Conservation (phyloP, 2,113 vertebrate species). For the Embiotoca jacksoni region DNA sequence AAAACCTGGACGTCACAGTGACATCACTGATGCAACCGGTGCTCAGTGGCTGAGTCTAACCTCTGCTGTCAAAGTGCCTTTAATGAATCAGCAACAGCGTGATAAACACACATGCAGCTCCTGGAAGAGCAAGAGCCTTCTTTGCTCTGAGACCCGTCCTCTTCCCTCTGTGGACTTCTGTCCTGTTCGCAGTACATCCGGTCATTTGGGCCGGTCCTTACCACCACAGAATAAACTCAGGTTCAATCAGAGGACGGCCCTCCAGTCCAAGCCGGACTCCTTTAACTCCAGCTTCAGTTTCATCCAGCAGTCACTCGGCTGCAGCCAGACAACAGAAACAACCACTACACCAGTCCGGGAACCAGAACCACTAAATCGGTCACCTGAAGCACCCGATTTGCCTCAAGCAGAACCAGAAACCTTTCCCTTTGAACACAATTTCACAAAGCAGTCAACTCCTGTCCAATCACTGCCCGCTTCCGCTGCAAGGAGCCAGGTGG, state of each 20-base stretch:
- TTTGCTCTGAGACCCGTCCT: slow-evolving; percentile 10
- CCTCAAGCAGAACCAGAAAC: slow-evolving; percentile 32
- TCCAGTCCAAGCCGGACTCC: slow-evolving; percentile 26
- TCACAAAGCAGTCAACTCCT: slow-evolving; percentile 33
- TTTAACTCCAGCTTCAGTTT: slow-evolving; percentile 93
- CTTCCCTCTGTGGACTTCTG: slow-evolving; percentile 14
- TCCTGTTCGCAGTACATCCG: slow-evolving; percentile 6
- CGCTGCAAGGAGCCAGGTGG: slow-evolving; percentile 8
- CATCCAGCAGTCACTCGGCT: slow-evolving; percentile 87
- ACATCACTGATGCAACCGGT: slow-evolving; percentile 27
- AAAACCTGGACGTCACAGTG: slow-evolving; percentile 51
- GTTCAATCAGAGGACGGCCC: not conserved
- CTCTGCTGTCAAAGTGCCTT: slow-evolving; percentile 38
- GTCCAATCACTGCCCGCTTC: slow-evolving; percentile 20
- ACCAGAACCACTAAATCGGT: slow-evolving; percentile 24
- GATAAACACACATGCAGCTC: slow-evolving; percentile 21
- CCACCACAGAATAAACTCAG: slow-evolving; percentile 23
- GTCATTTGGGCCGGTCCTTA: not conserved
- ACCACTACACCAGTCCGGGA: slow-evolving; percentile 2
- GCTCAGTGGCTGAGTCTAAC: slow-evolving; percentile 43
- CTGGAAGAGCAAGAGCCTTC: slow-evolving; percentile 20
- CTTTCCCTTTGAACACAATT: not conserved
- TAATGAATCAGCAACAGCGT: slow-evolving; percentile 34
- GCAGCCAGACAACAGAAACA: slow-evolving; percentile 27
- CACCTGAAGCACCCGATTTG: slow-evolving; percentile 6